phyloP scores from a whole-genome alignment of 2,113 vertebrate genomes.

The Colinus virginianus region DNA sequence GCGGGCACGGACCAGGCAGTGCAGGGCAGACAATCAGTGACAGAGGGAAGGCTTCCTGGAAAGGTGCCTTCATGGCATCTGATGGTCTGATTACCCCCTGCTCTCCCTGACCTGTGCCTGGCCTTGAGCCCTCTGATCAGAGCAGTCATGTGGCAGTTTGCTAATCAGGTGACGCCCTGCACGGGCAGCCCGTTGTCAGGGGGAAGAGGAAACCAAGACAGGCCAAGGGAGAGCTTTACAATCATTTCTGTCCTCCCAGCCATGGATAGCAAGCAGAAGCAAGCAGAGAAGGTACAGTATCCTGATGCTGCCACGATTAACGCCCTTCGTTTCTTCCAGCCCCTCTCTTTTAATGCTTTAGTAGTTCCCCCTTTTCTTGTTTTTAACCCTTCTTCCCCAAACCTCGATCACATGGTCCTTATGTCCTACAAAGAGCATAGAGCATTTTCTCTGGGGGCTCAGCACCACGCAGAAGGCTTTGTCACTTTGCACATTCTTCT shows the following conservation, averaged over 20 bases:
- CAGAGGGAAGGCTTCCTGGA: fast-evolving
- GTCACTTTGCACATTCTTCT: neutral
- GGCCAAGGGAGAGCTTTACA: slow-evolving; percentile 71
- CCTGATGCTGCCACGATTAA: neutral
- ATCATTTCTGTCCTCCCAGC: slow-evolving; percentile 59
- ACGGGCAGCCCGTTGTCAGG: slow-evolving; percentile 72
- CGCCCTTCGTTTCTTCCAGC: neutral
- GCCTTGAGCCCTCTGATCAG: slow-evolving; percentile 70
- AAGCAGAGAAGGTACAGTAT: slow-evolving; percentile 77
- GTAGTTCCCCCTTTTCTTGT: neutral
- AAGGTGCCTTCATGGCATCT: neutral
- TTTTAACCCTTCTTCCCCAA: neutral
- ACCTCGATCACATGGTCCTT: neutral
- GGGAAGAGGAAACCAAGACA: slow-evolving; percentile 72
- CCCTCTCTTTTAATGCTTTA: neutral
- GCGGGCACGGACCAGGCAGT: fast-evolving
- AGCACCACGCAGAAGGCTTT: neutral
- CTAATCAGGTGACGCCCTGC: slow-evolving; percentile 69
- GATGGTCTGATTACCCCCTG: fast-evolving
- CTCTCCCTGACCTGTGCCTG: neutral
- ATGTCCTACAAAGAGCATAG: neutral
- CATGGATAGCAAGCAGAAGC: slow-evolving; percentile 74
- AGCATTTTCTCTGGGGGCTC: neutral
- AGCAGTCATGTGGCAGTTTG: slow-evolving; percentile 68
- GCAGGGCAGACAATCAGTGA: neutral